Base-by-base conservation (phyloP, 2,888 invertebrate species). In the Maniola hyperantus region DNA sequence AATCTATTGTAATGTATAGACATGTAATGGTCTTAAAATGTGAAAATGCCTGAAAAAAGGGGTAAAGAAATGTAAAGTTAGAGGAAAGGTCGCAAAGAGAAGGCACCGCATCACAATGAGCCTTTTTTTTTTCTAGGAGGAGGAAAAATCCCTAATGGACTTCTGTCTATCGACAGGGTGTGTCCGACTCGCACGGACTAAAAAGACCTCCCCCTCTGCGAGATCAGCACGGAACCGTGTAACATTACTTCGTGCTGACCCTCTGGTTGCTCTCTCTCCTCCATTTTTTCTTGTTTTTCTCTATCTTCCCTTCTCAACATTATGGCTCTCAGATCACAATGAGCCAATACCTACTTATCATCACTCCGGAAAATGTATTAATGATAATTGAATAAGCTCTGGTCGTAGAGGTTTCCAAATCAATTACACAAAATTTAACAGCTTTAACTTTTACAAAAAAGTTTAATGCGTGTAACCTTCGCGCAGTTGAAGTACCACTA, bases 21-120 rank as follows among this genome's bases (percentile, higher is more conserved):
- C 6, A 15, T 18, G 36, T 8, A 36, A n/a, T 26, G 13, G 51
- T 53, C 15, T 55, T 39, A 39, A 11, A 36, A 55, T 10, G 36
- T 36, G 36, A 18, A 55, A 36, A 15, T 36, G 36, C 15, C 10
- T 13, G 36, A 39, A 39, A 54, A 39, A n/a, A 15, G 36, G 36
- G 55, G 36, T 36, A 36, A 11, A 36, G 36, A 36, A 39, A 55
- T 55, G 15, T 55, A 18, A 36, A 18, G 55, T 36, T 55, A 34
- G 36, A 36, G 34, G 36, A 18, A 11, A 5, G 55, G 34, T 36
- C 36, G 8, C 10, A 36, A 18, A 34, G 11, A 36, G 54, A 34
- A 18, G 54, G 54, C 77, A 77, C 75, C 78, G 79, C 82, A 82
- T 85, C 83, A 82, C 82, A 76, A 78, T 78, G 63, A 70, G 65